phyloP scores from a whole-genome alignment of 2,888 invertebrate species.

The Dicyrtomina minuta region DNA sequence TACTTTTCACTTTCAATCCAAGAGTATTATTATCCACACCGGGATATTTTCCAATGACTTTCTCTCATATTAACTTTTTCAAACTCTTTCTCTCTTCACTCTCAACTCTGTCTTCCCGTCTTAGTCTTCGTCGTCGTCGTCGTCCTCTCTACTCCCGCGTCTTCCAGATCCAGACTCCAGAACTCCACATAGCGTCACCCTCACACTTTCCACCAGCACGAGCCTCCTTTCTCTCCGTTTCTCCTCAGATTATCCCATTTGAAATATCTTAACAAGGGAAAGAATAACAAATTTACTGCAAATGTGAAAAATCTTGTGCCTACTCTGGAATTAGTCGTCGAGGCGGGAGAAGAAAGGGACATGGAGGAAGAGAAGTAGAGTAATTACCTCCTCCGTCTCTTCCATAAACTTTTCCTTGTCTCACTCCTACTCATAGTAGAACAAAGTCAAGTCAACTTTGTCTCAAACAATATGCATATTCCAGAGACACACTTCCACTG shows the following conservation, averaged over 20 bases:
- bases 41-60: constrained; percentile 28
- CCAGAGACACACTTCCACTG: no score
- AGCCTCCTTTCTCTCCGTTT: background rate
- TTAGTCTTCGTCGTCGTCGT: no score
- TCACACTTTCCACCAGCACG: background rate
- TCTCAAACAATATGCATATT: no score
- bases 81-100: background rate
- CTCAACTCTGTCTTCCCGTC: no score
- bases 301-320: constrained; percentile 11
- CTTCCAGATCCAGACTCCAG: no score
- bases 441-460: no score
- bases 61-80: constrained; percentile 16
- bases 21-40: constrained; percentile 25
- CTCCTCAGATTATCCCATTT: constrained; percentile 7
- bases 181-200: no score
- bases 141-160: no score
- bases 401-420: background rate
- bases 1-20: background rate
- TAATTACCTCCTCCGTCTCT: constrained; percentile 8
- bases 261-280: constrained; percentile 7
- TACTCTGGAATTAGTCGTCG: background rate
- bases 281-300: constrained; percentile 15
- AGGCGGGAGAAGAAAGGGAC: background rate
- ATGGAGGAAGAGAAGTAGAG: background rate
- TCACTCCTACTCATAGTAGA: no score